Conservation (phyloP, 2,888 invertebrate genomes). For the Sinopyrophorus schimmeli region DNA sequence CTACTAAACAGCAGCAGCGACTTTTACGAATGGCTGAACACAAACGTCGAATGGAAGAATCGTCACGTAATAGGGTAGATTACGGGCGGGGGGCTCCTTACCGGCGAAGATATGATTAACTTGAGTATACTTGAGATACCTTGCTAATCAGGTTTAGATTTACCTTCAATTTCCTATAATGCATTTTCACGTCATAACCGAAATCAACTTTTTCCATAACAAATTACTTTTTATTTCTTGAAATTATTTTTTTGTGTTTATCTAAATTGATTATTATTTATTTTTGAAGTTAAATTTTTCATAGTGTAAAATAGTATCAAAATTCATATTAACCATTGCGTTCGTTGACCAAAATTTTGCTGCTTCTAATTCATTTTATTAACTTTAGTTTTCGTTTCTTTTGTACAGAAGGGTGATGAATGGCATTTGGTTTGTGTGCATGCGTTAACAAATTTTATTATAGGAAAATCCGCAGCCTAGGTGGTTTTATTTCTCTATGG, state of each 20-base stretch:
- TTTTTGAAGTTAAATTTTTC: too few relatives aligned
- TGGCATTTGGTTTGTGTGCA: conserved; percentile 29
- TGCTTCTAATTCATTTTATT: conserved; percentile 1
- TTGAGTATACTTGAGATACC: conserved; percentile 8
- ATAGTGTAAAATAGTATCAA: background rate
- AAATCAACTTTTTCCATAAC: conserved; percentile 1
- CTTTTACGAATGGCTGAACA: conserved; percentile 86
- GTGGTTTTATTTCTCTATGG: conserved; percentile 17
- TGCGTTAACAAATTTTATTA: conserved; percentile 42
- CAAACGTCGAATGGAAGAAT: conserved; percentile 76
- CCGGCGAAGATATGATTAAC: conserved; percentile 44
- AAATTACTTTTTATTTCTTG: conserved; percentile 3
- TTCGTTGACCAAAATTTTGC: background rate
- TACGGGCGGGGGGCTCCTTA: conserved; percentile 44
- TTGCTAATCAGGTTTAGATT: conserved; percentile 19
- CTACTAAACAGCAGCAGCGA: conserved; percentile 85
- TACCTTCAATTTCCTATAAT: conserved; percentile 3
- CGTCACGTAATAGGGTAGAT: conserved; percentile 60
- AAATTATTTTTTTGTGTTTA: background rate
- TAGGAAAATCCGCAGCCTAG: conserved; percentile 37
- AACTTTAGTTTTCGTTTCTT: conserved; percentile 12
- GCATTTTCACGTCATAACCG: conserved; percentile 1
- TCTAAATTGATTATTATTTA: background rate
- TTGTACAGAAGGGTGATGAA: conserved; percentile 21
- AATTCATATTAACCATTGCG: background rate